Base-by-base conservation (phyloP, 2,797 vertebrate genomes). In the Syngnathus acus region DNA sequence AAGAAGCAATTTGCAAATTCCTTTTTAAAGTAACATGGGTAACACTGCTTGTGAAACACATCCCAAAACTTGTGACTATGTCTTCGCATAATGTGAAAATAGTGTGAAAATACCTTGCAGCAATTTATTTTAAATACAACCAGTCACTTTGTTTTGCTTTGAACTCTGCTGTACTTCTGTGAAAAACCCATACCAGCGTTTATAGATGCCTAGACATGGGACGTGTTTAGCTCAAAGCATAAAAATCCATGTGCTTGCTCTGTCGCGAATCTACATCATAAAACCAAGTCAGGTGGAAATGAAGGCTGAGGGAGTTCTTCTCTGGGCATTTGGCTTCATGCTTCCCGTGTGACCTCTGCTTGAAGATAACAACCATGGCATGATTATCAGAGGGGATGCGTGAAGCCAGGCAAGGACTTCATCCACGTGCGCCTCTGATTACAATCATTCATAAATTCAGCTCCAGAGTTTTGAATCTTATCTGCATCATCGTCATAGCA, bases 361-460 rank as follows among this genome's bases (percentile, higher is more conserved):
- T 68, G 68, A 69, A 75, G 70, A 77, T 68, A 69, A 5, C 67
- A 0, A 42, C 54, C 71, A 71, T 64, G 55, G 13, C 32, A 37
- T 58, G 14, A 37, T 58, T 58, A 26, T 74, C 72, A 69, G 59
- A 67, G 48, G 62, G 64, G 79, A 62, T 69, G 67, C 57, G 13
- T 76, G 80, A 81, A 50, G 61, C 69, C 69, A 62, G 55, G 50
- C 76, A 69, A 40, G 72, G 71, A 62, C 69, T 66, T 75, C 67
- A 69, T 81, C 82, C 88, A 86, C 78, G 76, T 87, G 83, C 73
- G 75, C 73, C 68, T 75, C 71, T 76, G 87, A 91, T 90, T 80
- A 75, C 84, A 89, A 89, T 91, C 88, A 90, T 90, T 90, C 86
- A 89, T 83, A 89, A 89, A 89, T 83, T 77, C 83, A 82, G 73